phyloP scores from a whole-genome alignment of 2,113 vertebrate species.

The Salvator merianae region DNA sequence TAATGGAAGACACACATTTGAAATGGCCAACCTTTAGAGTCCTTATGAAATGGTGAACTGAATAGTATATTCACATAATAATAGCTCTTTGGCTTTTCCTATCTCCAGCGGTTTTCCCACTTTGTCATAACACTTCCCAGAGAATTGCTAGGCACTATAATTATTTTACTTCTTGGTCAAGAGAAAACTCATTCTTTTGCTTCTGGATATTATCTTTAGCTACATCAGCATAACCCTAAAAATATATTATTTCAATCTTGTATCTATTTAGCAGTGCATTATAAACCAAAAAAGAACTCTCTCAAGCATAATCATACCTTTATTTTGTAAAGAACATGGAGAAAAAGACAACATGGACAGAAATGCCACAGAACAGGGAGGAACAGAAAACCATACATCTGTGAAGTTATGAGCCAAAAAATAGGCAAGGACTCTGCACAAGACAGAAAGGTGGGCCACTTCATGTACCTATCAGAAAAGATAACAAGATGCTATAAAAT shows the following conservation, averaged over 20 bases:
- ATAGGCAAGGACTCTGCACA: too few species aligned
- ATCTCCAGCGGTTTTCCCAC: too few species aligned
- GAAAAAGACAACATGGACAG: too few species aligned
- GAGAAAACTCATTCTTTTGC: too few species aligned
- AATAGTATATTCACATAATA: neutral
- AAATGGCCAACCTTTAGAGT: neutral
- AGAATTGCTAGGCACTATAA: neutral
- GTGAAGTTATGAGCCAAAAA: neutral
- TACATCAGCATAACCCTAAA: neutral
- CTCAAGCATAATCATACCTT: neutral
- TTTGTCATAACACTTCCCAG: neutral
- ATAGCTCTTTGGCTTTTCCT: neutral
- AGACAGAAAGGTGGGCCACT: neutral
- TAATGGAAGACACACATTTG: too few species aligned
- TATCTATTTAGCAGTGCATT: neutral
- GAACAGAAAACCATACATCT: too few species aligned
- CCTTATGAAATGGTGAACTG: neutral
- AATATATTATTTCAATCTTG: neutral
- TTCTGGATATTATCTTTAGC: neutral
- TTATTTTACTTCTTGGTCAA: neutral
- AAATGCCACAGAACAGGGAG: neutral
- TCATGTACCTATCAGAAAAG: neutral
- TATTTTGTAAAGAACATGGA: neutral
- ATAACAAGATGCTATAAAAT: too few species aligned
- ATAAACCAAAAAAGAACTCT: too few species aligned